Evolutionary conservation across 2,797 vertebrate species (phyloP).

Genomic region (Leptatherina wallacei): DNA sequence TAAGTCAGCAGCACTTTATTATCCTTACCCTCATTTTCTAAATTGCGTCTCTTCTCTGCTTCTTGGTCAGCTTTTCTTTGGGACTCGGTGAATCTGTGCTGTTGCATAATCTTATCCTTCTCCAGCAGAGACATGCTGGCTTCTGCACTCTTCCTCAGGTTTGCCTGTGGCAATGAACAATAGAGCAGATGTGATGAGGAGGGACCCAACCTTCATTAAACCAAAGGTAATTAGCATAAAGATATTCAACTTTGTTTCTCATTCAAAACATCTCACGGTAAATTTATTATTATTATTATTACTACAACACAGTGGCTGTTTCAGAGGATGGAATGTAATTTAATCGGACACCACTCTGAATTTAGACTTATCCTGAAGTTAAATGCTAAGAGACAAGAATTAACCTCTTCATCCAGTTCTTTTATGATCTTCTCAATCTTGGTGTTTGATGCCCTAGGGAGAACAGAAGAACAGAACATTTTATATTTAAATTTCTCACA

Average conservation of each 20-base stretch:
- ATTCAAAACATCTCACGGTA: not conserved
- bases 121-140: constrained; percentile 90
- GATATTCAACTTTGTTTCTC: not conserved
- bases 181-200: constrained; percentile 38
- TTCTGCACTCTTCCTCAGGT: constrained; percentile 90
- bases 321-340: not conserved
- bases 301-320: not conserved
- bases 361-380: not conserved
- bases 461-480: constrained; percentile 21
- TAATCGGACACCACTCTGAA: not conserved
- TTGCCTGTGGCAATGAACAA: constrained; percentile 70
- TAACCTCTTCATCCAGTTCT: constrained; percentile 97
- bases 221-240: constrained; percentile 10
- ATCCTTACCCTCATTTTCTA: constrained; percentile 94
- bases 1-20: constrained; percentile 23
- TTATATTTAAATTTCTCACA: not conserved
- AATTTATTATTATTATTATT: no score
- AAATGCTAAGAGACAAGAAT: not conserved
- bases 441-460: constrained; percentile 89
- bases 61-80: constrained; percentile 98
- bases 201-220: constrained; percentile 8
- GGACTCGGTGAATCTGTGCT: constrained; percentile 93
- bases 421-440: constrained; percentile 97
- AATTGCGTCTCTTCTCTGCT: constrained; percentile 93
- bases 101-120: constrained; percentile 94